Evolutionary conservation across 1,140 invertebrate species (phyloP), one percentile per base, ranked within the genome.

Genomic region (Leptopilina boulardi): DNA sequence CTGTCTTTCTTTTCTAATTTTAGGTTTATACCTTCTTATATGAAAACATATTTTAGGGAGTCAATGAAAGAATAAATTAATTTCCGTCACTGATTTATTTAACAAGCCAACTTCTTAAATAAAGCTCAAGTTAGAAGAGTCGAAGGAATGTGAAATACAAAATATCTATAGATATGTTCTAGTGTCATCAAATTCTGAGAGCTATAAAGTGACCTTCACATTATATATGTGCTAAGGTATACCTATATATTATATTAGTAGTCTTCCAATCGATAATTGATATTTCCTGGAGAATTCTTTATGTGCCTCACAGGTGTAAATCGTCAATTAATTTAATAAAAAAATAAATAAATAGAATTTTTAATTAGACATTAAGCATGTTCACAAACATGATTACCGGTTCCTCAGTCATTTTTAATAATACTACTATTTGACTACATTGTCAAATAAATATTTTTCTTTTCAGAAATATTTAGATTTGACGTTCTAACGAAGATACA

Each of bases 161-260:
- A 56, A 9, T 21, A 56, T 54, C 3, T 56, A 56, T n/a, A n/a
- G n/a, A n/a, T n/a, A n/a, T n/a, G n/a, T n/a, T n/a, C 5, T 21
- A 23, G 54, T 54, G 54, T 56, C 54, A 56, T 26, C 21, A 56
- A 56, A 56, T 56, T 56, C 54, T 56, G 23, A 23, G 54, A 56
- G 21, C 19, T 56, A n/a, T 56, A 4, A 56, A 56, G 54, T 56
- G 54, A 56, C 54, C 54, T 56, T 21, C 19, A 56, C 19, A 56
- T 23, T 23, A 56, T 23, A 56, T 6, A 10, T 23, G 10, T 56
- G n/a, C n/a, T n/a, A n/a, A n/a, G n/a, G n/a, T n/a, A n/a, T n/a
- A n/a, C n/a, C n/a, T n/a, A n/a, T 56, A 19, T 3, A 56, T 18
- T 26, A 56, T 56, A 21, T 56, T 26, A 56, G 8, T 23, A 56